These are phyloP conservation scores for Notothenia coriiceps DNA, from an alignment of 2,113 vertebrate genomes.

Conservation along the genomic window DNA sequence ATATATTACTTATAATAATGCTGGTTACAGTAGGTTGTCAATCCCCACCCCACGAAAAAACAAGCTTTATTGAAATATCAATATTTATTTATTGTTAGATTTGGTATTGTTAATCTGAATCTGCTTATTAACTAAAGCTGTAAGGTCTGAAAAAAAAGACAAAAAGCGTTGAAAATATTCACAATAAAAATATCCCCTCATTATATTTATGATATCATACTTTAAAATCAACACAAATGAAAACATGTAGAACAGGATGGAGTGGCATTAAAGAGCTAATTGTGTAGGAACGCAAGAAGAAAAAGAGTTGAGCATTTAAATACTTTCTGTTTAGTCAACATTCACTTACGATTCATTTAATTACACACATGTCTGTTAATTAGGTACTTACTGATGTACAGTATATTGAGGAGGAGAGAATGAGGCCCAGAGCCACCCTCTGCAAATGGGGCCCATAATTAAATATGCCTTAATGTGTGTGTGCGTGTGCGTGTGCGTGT, in stretches of 20 bases:
- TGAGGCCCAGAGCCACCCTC: neutral
- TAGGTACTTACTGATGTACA: neutral
- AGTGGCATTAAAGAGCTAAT: neutral
- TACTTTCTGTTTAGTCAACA: neutral
- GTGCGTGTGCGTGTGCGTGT: neutral
- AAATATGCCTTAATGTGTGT: neutral
- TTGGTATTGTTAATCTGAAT: no score
- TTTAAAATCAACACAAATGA: neutral
- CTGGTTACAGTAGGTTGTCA: no score
- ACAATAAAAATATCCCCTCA: no score
- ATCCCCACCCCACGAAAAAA: no score
- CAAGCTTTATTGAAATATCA: no score
- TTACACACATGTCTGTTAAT: neutral
- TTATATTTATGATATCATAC: neutral
- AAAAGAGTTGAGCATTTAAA: neutral
- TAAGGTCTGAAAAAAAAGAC: no score
- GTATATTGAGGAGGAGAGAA: neutral
- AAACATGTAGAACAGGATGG: neutral
- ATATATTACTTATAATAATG: no score
- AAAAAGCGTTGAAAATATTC: no score
- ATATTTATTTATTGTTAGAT: no score
- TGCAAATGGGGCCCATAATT: conserved; percentile 6
- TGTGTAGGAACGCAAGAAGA: neutral
- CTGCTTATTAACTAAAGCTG: no score
- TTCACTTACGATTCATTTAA: neutral